Percentiles rank a stretch among this genome's conserved stretches.
phyloP scores from a whole-genome alignment of 2,888 invertebrate species.

The Pheosia gnoma region DNA sequence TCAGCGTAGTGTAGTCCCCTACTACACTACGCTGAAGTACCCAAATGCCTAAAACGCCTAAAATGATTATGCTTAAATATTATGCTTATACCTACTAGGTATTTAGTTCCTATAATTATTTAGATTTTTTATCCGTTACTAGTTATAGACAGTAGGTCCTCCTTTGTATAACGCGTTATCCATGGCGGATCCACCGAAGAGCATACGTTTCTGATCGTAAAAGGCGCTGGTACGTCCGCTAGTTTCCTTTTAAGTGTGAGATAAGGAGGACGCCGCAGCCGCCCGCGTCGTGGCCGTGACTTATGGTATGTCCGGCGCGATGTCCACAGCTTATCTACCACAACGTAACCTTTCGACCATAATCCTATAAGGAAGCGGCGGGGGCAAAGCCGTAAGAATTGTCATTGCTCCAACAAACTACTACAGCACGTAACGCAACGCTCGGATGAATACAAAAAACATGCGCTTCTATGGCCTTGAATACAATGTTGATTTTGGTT shows the following conservation, averaged over 20 bases:
- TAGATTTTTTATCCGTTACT: neutral
- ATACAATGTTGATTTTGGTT: neutral
- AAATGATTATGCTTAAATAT: too few relatives aligned
- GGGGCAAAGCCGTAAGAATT: slow-evolving; percentile 17
- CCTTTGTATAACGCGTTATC: neutral
- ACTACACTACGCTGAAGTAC: too few relatives aligned
- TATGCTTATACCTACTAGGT: too few relatives aligned
- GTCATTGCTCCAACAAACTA: slow-evolving; percentile 11
- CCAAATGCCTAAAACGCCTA: too few relatives aligned
- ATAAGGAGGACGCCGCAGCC: slow-evolving; percentile 61
- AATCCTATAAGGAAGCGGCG: slow-evolving; percentile 43
- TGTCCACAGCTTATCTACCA: slow-evolving; percentile 29
- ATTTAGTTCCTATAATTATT: too few relatives aligned
- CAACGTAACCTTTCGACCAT: slow-evolving; percentile 45
- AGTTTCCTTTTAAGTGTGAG: slow-evolving; percentile 77
- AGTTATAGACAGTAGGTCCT: neutral
- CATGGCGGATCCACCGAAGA: slow-evolving; percentile 36
- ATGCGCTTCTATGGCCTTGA: slow-evolving; percentile 10
- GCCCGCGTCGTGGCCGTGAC: slow-evolving; percentile 45
- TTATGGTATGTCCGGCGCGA: slow-evolving; percentile 45
- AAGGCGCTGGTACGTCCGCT: slow-evolving; percentile 55
- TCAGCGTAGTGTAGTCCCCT: too few relatives aligned
- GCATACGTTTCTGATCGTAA: slow-evolving; percentile 66
- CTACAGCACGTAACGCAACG: slow-evolving; percentile 1
- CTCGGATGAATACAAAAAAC: slow-evolving; percentile 8